Conservation (phyloP, 1,140 invertebrate species). For the Melitaea cinxia region DNA sequence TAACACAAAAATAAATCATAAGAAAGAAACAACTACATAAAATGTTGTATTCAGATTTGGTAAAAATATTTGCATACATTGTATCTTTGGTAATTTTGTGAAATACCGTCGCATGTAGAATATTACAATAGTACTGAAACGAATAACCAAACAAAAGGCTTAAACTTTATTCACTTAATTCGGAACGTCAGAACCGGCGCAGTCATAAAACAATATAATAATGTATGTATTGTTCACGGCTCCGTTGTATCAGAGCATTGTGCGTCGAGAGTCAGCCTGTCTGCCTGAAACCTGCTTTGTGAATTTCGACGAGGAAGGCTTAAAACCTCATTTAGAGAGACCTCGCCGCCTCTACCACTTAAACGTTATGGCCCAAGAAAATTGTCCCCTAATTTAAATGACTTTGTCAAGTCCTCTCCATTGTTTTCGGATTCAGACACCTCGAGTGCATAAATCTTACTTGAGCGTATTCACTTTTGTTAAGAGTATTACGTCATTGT, state of each 20-base stretch:
- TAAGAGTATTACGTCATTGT: constrained; percentile 27
- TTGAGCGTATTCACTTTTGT: constrained; percentile 50
- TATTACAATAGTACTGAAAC: constrained; percentile 17
- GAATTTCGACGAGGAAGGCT: constrained; percentile 69
- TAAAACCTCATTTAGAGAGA: constrained; percentile 74
- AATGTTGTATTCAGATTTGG: too few relatives aligned
- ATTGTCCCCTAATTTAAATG: constrained; percentile 78
- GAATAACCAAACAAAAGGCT: constrained; percentile 25
- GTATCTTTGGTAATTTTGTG: background rate
- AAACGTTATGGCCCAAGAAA: constrained; percentile 71
- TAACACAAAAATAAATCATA: too few relatives aligned
- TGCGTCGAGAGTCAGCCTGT: constrained; percentile 47
- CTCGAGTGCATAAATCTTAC: constrained; percentile 63
- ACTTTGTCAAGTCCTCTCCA: constrained; percentile 64
- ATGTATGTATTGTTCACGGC: constrained; percentile 56
- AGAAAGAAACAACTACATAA: too few relatives aligned
- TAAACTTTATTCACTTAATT: constrained; percentile 58
- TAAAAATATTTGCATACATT: background rate
- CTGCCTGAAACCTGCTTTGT: constrained; percentile 71
- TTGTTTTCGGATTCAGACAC: constrained; percentile 57
- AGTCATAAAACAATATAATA: constrained; percentile 73
- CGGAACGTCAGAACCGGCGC: constrained; percentile 52
- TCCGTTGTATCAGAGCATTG: constrained; percentile 60
- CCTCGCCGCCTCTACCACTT: constrained; percentile 64
- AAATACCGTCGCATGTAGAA: background rate